Percentiles rank a stretch among this genome's conserved stretches.
These are phyloP conservation scores for Stigmatopora nigra DNA, from an alignment of 2,113 vertebrate genomes.

Conservation along the genomic window DNA sequence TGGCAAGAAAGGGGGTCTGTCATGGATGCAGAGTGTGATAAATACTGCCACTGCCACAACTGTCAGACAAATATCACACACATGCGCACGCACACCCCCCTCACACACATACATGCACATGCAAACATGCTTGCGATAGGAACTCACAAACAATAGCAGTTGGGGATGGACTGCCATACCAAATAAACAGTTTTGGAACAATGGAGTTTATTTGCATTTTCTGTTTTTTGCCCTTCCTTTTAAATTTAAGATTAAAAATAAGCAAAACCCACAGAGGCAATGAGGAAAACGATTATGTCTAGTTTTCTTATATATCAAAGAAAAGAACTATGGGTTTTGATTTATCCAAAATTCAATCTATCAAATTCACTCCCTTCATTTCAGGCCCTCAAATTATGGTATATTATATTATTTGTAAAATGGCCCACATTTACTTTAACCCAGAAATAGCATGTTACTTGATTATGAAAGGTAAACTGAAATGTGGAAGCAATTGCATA, in stretches of 20 bases:
- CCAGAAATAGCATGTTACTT: constrained; percentile 6
- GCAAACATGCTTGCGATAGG: constrained; percentile 27
- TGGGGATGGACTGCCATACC: constrained; percentile 51
- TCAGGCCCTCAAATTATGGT: too few relatives aligned
- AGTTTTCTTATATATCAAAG: constrained; percentile 14
- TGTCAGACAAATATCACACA: constrained; percentile 70
- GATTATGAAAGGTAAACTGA: constrained; percentile 3
- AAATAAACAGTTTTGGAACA: constrained; percentile 59
- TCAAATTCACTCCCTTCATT: too few relatives aligned
- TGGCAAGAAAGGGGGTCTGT: constrained; percentile 71
- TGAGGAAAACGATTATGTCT: constrained; percentile 24
- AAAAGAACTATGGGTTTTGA: too few relatives aligned
- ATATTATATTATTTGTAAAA: neutral
- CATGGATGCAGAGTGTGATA: constrained; percentile 73
- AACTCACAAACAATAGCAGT: constrained; percentile 46
- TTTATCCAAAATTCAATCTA: too few relatives aligned
- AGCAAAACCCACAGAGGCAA: constrained; percentile 25
- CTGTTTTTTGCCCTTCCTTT: constrained; percentile 32
- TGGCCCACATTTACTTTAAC: constrained; percentile 23
- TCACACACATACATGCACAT: constrained; percentile 10
- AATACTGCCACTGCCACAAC: constrained; percentile 71
- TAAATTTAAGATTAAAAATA: constrained; percentile 34
- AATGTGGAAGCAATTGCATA: neutral
- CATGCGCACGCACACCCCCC: constrained; percentile 24
- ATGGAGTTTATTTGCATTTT: constrained; percentile 65